phyloP scores from a whole-genome alignment of 1,140 invertebrate species.

The Bombus balteatus region DNA sequence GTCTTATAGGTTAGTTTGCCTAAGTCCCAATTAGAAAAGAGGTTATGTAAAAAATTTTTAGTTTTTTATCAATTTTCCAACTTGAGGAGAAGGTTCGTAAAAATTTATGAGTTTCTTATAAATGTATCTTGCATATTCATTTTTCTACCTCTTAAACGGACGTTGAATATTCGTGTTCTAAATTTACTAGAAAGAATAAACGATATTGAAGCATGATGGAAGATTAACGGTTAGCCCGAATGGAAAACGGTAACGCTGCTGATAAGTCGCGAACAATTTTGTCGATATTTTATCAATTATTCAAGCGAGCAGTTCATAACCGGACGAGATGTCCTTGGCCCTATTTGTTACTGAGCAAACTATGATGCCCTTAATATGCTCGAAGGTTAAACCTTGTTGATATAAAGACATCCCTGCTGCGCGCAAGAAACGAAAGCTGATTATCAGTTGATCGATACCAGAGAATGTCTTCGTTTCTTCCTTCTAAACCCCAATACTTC shows the following conservation, averaged over 20 bases:
- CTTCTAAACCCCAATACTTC: background rate
- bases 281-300: constrained; percentile 49
- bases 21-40: no score
- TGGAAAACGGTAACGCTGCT: background rate
- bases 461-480: background rate
- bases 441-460: constrained; percentile 46
- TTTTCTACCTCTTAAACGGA: background rate
- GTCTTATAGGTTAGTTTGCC: no score
- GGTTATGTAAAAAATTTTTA: no score
- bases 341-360: constrained; percentile 38
- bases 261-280: constrained; percentile 14
- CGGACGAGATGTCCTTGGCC: constrained; percentile 41
- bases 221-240: background rate
- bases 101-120: no score
- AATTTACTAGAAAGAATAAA: background rate
- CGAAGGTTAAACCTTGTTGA: constrained; percentile 38
- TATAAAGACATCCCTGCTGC: constrained; percentile 22
- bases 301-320: constrained; percentile 22
- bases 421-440: constrained; percentile 52
- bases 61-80: no score
- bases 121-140: no score
- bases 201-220: background rate
- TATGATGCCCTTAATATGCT: constrained; percentile 41
- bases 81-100: no score
- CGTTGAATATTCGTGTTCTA: background rate